phyloP scores from a whole-genome alignment of 2,888 invertebrate species.

The Cordilura impudica region DNA sequence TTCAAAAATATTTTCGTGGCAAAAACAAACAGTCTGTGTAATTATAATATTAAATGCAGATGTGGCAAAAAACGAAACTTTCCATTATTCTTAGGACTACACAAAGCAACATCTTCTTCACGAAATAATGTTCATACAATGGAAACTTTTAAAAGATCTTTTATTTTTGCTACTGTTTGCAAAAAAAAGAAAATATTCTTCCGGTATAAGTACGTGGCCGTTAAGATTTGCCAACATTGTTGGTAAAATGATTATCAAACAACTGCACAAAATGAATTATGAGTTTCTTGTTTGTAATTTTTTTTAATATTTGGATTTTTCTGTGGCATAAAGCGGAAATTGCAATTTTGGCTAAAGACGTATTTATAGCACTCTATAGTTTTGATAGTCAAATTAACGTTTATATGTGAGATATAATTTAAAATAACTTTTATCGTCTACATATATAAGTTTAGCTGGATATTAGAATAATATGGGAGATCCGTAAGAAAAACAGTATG shows the following conservation, averaged over 20 bases:
- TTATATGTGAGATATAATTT: too few species aligned
- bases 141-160: constrained; percentile 28
- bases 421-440: too few species aligned
- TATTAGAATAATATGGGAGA: too few species aligned
- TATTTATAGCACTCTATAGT: background rate
- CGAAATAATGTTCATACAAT: constrained; percentile 23
- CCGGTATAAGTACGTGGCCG: constrained; percentile 24
- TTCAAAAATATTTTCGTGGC: constrained; percentile 24
- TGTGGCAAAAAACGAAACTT: constrained; percentile 59
- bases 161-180: constrained; percentile 52
- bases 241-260: constrained; percentile 61
- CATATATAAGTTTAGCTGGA: too few species aligned
- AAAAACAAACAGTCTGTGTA: constrained; percentile 62
- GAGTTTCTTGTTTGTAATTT: constrained; percentile 43
- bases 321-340: background rate
- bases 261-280: constrained; percentile 62
- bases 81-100: constrained; percentile 18
- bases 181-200: constrained; percentile 36
- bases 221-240: constrained; percentile 29
- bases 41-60: constrained; percentile 67
- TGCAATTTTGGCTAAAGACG: background rate
- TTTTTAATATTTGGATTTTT: constrained; percentile 13
- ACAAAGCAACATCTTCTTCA: constrained; percentile 27
- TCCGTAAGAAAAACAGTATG: too few species aligned
- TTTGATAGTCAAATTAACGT: too few species aligned